These are phyloP conservation scores for Acrobasis repandana DNA, from an alignment of 2,888 invertebrate genomes.

Conservation along the genomic window DNA sequence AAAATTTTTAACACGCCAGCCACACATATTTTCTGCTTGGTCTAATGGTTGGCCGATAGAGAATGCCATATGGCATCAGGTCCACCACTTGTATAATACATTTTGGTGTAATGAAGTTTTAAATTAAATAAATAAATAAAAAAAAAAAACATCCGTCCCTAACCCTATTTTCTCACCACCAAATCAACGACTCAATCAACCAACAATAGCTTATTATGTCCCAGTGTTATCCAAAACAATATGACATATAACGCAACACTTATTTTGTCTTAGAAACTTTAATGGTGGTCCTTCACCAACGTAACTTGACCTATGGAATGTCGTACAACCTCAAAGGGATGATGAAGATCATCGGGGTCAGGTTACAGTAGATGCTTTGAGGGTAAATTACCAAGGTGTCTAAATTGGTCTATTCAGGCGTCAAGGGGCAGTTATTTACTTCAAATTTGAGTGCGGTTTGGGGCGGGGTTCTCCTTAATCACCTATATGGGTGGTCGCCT, in stretches of 20 bases:
- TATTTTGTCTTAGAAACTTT: conserved; percentile 42
- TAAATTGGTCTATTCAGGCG: conserved; percentile 49
- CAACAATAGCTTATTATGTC: conserved; percentile 43
- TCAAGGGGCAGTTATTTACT: conserved; percentile 53
- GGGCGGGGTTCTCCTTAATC: conserved; percentile 64
- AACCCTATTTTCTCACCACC: conserved; percentile 15
- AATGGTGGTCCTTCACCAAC: conserved; percentile 33
- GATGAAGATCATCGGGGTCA: conserved; percentile 29
- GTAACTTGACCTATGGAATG: conserved; percentile 34
- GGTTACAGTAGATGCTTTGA: conserved; percentile 35
- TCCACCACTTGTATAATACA: too few relatives aligned
- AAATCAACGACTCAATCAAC: conserved; percentile 44
- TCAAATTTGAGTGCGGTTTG: conserved; percentile 66
- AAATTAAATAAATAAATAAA: too few relatives aligned
- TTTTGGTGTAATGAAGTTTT: too few relatives aligned
- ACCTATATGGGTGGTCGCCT: conserved; percentile 68
- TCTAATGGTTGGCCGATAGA: too few relatives aligned
- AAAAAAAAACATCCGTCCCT: not conserved
- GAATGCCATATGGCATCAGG: too few relatives aligned
- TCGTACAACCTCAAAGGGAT: conserved; percentile 1
- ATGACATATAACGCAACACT: conserved; percentile 49
- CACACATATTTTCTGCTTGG: too few relatives aligned
- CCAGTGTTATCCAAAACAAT: conserved; percentile 46
- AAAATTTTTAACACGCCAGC: too few relatives aligned
- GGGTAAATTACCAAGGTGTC: conserved; percentile 55